Conservation (phyloP, 2,797 vertebrate species). For the Miichthys miiuy region DNA sequence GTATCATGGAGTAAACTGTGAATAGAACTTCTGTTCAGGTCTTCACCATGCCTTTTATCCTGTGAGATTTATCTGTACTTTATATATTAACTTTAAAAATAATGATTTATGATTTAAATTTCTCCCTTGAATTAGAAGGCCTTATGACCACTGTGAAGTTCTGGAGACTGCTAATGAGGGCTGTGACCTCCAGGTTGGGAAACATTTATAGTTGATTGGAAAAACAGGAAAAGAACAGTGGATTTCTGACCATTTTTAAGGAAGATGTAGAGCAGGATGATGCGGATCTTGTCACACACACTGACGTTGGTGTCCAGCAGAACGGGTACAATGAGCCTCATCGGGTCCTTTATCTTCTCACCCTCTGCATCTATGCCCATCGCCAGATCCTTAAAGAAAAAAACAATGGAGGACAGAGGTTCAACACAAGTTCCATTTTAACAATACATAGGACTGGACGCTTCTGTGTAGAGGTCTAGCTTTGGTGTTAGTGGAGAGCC, state of each 20-base stretch:
- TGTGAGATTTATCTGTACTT: no score
- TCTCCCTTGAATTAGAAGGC: no score
- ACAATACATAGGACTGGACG: accelerated
- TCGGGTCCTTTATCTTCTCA: conserved; percentile 99
- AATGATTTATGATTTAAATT: no score
- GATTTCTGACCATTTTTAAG: conserved; percentile 92
- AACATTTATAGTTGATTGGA: neutral
- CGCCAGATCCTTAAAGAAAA: conserved; percentile 90
- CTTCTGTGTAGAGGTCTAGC: neutral
- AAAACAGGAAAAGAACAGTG: neutral
- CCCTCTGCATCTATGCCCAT: conserved; percentile 97
- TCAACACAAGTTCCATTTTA: neutral
- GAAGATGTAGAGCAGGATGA: conserved; percentile 98
- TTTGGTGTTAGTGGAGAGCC: neutral
- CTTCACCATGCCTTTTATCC: no score
- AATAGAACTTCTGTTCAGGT: no score
- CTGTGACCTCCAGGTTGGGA: no score
- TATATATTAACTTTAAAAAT: no score
- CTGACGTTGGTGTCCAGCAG: conserved; percentile 93
- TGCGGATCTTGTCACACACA: conserved; percentile 97
- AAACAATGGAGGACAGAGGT: neutral
- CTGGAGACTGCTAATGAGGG: no score
- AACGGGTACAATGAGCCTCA: conserved; percentile 97
- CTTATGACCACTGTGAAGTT: no score
- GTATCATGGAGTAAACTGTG: no score